Evolutionary conservation across 2,888 invertebrate genomes (phyloP), one percentile per base, ranked within the genome.

Genomic region (Agrochola lota): DNA sequence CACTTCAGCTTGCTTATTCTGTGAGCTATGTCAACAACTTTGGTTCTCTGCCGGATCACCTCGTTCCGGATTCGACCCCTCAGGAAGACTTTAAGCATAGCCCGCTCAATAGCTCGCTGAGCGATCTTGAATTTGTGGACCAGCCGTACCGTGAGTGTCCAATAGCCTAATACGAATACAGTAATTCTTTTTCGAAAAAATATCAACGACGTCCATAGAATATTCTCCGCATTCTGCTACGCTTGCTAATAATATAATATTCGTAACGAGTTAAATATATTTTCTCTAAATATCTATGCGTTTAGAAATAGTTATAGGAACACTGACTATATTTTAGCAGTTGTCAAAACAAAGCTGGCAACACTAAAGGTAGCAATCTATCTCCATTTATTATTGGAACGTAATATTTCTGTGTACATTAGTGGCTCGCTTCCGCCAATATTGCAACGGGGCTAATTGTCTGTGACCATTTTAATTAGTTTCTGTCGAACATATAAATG

Each of bases 391-490:
- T 74, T 74, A 72, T 74, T 77, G 71, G 52, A 66, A 74, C 60
- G 74, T 66, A 78, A 86, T 81, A 83, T 87, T 80, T 81, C 84
- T 84, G 87, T 88, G 81, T 84, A 86, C 89, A 85, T 84, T 85
- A 89, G 88, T 84, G 84, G 83, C 84, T 84, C 74, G 85, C 86
- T 85, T 52, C 52, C 81, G 81, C 85, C 87, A 87, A 91, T 90
- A 88, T 91, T 90, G 90, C 88, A 88, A 71, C 80, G 86, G 81
- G 83, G 76, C 87, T 90, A 92, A 92, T 92, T 92, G 90, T 82
- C 91, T 89, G 90, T 90, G 89, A 90, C 90, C 78, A 86, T 90
- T 91, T 91, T 91, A 91, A 91, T 92, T 90, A 89, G 91, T 89
- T 88, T 81, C 87, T 82, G 84, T 87, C 83, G 85, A 71, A 86